Base-by-base conservation (phyloP, 2,888 invertebrate genomes). In the Toxonevra muliebris region DNA sequence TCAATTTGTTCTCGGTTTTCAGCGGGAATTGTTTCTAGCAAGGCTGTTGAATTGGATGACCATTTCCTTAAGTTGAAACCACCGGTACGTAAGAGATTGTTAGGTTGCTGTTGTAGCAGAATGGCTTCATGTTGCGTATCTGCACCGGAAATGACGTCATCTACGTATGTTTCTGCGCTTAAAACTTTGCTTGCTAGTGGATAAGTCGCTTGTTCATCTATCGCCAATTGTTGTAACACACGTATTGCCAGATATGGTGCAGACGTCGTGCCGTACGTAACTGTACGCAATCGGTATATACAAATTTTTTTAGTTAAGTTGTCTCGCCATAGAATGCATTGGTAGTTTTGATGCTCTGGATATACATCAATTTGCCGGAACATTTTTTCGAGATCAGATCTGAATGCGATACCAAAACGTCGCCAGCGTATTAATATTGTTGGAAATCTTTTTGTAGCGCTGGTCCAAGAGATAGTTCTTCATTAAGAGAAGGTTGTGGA, bases 321-420 rank as follows among this genome's bases (percentile, higher is more conserved):
- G 19, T 52, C 50, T 58, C 69, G 30, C 70, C 68, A 70, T n/a
- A 72, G 41, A 50, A 72, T 69, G 57, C 61, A 66, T 45, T 70
- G 72, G 45, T 55, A 70, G 20, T 64, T 62, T n/a, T 69, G 72
- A 4, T 71, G 70, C 8, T 62, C 52, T 40, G 61, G 42, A 15
- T 17, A 15, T 9, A 70, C 64, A 11, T 30, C 45, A 17, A 73
- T 71, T 30, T 72, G 71, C 0, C 71, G 48, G 43, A 72, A 74
- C 69, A 74, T 74, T 54, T 72, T 70, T 13, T 69, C 68, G 2
- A 74, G 30, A 58, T 74, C 72, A 45, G 70, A 58, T 4, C 66
- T 19, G 54, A 71, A 73, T 1, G 59, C 69, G 52, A 73, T 61
- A 45, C 55, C 42, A 58, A 63, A 67, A 2, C 66, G 54, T 53